Base-by-base conservation (phyloP, 2,113 vertebrate species). In the Mungos mungo region DNA sequence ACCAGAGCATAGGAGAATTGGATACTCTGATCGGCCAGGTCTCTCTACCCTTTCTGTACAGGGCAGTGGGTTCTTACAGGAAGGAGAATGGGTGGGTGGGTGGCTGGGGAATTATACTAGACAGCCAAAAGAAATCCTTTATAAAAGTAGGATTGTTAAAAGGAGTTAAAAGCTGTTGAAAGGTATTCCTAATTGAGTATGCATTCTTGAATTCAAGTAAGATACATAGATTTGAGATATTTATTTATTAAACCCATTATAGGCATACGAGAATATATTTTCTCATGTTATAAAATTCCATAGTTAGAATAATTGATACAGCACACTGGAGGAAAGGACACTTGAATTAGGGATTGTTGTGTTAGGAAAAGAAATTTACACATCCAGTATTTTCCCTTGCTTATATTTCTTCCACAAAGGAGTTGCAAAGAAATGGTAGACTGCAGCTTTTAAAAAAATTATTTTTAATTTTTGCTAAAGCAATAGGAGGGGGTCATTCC, bases 201-300 rank as follows among this genome's bases (percentile, higher is more conserved):
- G n/a, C 19, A 47, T 35, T 68, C 27, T 92, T 93, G 63, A 96
- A 90, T 72, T 74, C 10, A 90, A 87, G 57, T 41, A 89, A 60
- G 54, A 33, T 88, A 72, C 74, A 80, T 13, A 90, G 33, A 45
- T 74, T 95, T 94, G 27, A 88, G 87, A 84, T 93, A 97, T 80
- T 92, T 16, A 38, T 50, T 35, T 85, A 41, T 25, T 89, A 83
- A 90, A 47, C 45, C 91, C 29, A 45, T 83, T 82, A 29, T 93
- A 82, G 41, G 52, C 57, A 71, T 95, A 35, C 35, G 47, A 88
- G 68, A 89, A 95, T 41, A 25, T 81, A 72, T n/a, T 94, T 96
- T 83, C 65, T 92, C 33, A 63, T 68, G 23, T 72, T 86, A 93
- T 41, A 76, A 92, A 96, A 69, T 85, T 45, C 2, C 52, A 13